Evolutionary conservation across 2,797 vertebrate genomes (phyloP).

Genomic region (Enteromius trimaculatus): DNA sequence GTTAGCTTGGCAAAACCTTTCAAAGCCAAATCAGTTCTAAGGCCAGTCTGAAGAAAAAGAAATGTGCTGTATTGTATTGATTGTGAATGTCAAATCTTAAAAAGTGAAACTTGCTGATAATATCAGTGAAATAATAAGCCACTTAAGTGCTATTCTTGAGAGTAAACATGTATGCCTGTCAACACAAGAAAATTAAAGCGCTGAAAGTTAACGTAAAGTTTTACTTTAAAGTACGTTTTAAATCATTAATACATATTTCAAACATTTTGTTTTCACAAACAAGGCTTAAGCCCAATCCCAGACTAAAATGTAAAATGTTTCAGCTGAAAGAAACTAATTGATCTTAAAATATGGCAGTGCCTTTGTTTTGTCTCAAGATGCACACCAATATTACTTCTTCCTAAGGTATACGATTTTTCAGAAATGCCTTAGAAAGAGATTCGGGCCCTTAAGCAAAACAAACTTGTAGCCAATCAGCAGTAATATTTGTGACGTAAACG

Average conservation of each 20-base stretch:
- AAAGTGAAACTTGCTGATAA: background rate
- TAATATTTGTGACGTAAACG: too few species aligned
- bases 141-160: background rate
- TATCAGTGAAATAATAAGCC: background rate
- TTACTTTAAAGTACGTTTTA: background rate
- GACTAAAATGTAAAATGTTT: too few species aligned
- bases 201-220: background rate
- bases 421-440: too few species aligned
- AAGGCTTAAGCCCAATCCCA: too few species aligned
- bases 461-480: too few species aligned
- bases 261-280: too few species aligned
- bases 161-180: background rate
- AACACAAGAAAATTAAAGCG: background rate
- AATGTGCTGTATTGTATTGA: background rate
- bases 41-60: background rate
- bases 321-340: too few species aligned
- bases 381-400: too few species aligned
- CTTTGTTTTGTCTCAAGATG: too few species aligned
- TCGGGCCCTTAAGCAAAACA: too few species aligned
- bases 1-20: background rate
- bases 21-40: background rate
- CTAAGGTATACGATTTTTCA: too few species aligned
- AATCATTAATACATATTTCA: background rate
- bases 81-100: background rate
- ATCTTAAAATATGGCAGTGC: background rate